Conservation (phyloP, 2,888 invertebrate species). For the Eilema caniola region DNA sequence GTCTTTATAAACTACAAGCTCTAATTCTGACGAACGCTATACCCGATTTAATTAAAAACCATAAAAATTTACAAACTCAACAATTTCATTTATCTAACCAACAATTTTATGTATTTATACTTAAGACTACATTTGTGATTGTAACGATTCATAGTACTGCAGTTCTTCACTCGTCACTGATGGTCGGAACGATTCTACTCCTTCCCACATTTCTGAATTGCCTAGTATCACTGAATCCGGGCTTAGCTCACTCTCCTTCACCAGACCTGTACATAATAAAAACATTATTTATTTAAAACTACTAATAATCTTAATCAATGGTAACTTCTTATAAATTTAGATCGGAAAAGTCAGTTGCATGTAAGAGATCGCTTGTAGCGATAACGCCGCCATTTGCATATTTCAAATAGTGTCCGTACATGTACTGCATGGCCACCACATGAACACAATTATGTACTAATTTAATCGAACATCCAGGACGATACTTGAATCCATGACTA, state of each 20-base stretch:
- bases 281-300: too few relatives aligned
- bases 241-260: conserved; percentile 81
- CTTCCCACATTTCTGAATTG: conserved; percentile 88
- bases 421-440: too few relatives aligned
- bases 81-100: conserved; percentile 1
- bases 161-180: conserved; percentile 91
- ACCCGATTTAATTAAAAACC: background rate
- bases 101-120: background rate
- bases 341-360: too few relatives aligned
- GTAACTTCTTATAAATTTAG: too few relatives aligned
- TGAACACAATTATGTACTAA: too few relatives aligned
- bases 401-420: too few relatives aligned
- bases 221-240: conserved; percentile 88
- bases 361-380: too few relatives aligned
- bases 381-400: too few relatives aligned
- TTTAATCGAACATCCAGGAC: too few relatives aligned
- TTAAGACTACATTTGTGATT: conserved; percentile 68
- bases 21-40: background rate
- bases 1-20: background rate
- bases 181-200: conserved; percentile 89
- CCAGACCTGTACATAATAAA: conserved; percentile 71
- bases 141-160: conserved; percentile 88
- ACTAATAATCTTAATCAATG: too few relatives aligned
- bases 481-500: too few relatives aligned
- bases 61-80: conserved; percentile 1